These are phyloP conservation scores for Acanthosepion esculentum DNA, from an alignment of 2,888 invertebrate species.

Conservation along the genomic window DNA sequence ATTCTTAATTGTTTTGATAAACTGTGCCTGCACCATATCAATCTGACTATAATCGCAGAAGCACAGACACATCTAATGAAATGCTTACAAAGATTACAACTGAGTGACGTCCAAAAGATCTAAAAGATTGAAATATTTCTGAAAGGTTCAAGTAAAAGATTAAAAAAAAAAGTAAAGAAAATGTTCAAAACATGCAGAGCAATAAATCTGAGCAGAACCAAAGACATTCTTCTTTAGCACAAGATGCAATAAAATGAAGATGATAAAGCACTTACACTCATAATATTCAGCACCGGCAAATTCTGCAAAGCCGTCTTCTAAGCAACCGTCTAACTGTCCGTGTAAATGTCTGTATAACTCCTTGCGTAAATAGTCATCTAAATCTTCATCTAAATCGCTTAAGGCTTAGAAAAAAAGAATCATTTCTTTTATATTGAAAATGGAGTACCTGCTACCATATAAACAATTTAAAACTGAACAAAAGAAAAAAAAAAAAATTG, in stretches of 20 bases:
- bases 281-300: slow-evolving; percentile 46
- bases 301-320: slow-evolving; percentile 5
- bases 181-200: background rate
- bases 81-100: too few species aligned
- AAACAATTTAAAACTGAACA: background rate
- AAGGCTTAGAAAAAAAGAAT: slow-evolving; percentile 13
- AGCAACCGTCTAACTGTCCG: slow-evolving; percentile 39
- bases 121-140: too few species aligned
- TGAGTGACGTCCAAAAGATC: too few species aligned
- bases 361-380: slow-evolving; percentile 45
- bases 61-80: too few species aligned
- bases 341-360: slow-evolving; percentile 43
- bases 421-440: background rate
- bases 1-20: too few species aligned
- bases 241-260: slow-evolving; percentile 1
- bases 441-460: too few species aligned
- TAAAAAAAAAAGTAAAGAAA: too few species aligned
- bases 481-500: background rate
- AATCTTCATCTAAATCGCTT: slow-evolving; percentile 36
- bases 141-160: too few species aligned
- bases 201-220: background rate
- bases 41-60: too few species aligned
- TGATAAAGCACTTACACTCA: slow-evolving; percentile 35
- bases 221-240: background rate
- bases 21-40: too few species aligned